Evolutionary conservation across 1,140 invertebrate species (phyloP).

Genomic region (Goniozus legneri): DNA sequence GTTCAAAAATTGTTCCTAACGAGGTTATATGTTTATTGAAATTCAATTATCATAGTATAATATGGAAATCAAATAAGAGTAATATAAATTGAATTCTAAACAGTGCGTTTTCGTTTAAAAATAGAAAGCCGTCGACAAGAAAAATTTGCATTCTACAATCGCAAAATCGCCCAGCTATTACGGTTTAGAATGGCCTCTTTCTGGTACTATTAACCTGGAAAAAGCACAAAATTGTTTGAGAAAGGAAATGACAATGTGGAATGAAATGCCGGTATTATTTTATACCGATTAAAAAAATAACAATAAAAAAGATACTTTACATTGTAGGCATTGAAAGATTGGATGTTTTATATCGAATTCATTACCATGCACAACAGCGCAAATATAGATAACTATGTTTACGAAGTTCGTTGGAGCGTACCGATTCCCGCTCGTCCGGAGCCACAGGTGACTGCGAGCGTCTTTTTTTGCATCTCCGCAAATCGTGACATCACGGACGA

Average conservation of each 20-base stretch:
- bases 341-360: slow-evolving; percentile 28
- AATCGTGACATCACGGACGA: slow-evolving; percentile 6
- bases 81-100: too few relatives aligned
- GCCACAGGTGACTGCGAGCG: slow-evolving; percentile 31
- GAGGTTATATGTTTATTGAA: too few relatives aligned
- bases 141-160: neutral
- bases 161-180: slow-evolving; percentile 1
- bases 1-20: too few relatives aligned
- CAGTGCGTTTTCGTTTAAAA: too few relatives aligned
- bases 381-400: slow-evolving; percentile 21
- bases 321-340: slow-evolving; percentile 23
- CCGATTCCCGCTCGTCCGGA: slow-evolving; percentile 30
- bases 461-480: slow-evolving; percentile 23
- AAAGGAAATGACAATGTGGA: slow-evolving; percentile 29
- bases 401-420: slow-evolving; percentile 35
- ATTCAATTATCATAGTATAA: too few relatives aligned
- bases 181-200: slow-evolving; percentile 19
- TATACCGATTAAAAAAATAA: neutral
- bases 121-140: neutral
- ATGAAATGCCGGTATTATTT: slow-evolving; percentile 19
- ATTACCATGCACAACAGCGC: slow-evolving; percentile 10
- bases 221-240: slow-evolving; percentile 15
- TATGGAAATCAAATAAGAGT: too few relatives aligned
- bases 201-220: slow-evolving; percentile 12
- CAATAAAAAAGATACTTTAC: neutral